Conservation (phyloP, 1,140 invertebrate species). For the Formica selysi region DNA sequence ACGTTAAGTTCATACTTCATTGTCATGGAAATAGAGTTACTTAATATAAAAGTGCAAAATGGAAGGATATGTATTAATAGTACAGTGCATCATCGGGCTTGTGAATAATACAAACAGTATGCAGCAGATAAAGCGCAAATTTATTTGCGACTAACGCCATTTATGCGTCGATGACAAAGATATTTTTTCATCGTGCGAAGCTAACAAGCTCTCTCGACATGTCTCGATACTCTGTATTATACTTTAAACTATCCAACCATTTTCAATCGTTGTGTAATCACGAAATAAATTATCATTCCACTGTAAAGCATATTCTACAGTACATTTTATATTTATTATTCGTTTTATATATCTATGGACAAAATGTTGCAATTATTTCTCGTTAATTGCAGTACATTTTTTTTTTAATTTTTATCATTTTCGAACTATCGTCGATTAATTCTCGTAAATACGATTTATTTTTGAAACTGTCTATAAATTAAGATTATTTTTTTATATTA, state of each 20-base stretch:
- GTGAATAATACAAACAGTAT: neutral
- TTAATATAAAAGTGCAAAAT: slow-evolving; percentile 5
- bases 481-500: neutral
- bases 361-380: neutral
- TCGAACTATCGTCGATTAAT: too few species aligned
- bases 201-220: slow-evolving; percentile 13
- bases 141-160: slow-evolving; percentile 23
- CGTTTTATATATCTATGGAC: neutral
- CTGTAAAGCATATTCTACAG: neutral
- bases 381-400: too few species aligned
- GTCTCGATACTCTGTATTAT: neutral
- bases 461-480: neutral
- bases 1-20: neutral
- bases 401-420: too few species aligned
- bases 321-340: neutral
- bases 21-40: slow-evolving; percentile 27
- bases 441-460: neutral
- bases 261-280: slow-evolving; percentile 27
- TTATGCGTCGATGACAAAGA: slow-evolving; percentile 3
- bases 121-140: neutral
- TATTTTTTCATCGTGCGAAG: slow-evolving; percentile 28
- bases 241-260: slow-evolving; percentile 9
- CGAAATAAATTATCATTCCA: slow-evolving; percentile 41
- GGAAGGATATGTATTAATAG: neutral
- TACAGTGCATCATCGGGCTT: neutral